Evolutionary conservation across 2,888 invertebrate species (phyloP).

Genomic region (Rhagonycha fulva): DNA sequence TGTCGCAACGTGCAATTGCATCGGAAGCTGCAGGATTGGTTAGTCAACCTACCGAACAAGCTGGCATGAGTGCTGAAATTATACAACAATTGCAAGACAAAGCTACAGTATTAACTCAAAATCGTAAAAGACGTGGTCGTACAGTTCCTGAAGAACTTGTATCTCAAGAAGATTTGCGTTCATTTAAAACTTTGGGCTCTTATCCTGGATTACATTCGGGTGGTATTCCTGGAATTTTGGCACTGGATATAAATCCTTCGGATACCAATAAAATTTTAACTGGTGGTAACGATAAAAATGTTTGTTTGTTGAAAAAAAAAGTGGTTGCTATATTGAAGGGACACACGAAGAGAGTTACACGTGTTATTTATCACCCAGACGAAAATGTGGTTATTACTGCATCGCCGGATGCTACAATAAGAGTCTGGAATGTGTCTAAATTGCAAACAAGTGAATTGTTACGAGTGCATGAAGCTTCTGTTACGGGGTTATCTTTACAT

Average conservation of each 20-base stretch:
- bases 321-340: conserved; percentile 89
- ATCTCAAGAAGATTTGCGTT: conserved; percentile 82
- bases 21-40: conserved; percentile 78
- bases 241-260: conserved; percentile 90
- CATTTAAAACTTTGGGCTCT: conserved; percentile 83
- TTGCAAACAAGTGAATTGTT: conserved; percentile 84
- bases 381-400: conserved; percentile 94
- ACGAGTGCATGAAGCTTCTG: conserved; percentile 91
- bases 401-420: conserved; percentile 92
- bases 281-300: conserved; percentile 97
- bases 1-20: conserved; percentile 73
- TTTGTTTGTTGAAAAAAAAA: too few relatives aligned
- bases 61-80: conserved; percentile 93
- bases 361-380: conserved; percentile 96
- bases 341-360: conserved; percentile 91
- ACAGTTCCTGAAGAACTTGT: conserved; percentile 94
- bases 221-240: conserved; percentile 93
- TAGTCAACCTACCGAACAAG: conserved; percentile 82
- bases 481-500: conserved; percentile 96
- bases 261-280: conserved; percentile 95
- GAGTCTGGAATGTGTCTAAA: conserved; percentile 94
- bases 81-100: conserved; percentile 94
- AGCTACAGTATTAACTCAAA: conserved; percentile 94
- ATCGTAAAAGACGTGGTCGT: conserved; percentile 94
- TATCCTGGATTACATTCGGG: conserved; percentile 97